Percentiles rank a stretch among this genome's conserved stretches.
phyloP scores from a whole-genome alignment of 2,888 invertebrate species.

The Agonopterix alstromeriana region DNA sequence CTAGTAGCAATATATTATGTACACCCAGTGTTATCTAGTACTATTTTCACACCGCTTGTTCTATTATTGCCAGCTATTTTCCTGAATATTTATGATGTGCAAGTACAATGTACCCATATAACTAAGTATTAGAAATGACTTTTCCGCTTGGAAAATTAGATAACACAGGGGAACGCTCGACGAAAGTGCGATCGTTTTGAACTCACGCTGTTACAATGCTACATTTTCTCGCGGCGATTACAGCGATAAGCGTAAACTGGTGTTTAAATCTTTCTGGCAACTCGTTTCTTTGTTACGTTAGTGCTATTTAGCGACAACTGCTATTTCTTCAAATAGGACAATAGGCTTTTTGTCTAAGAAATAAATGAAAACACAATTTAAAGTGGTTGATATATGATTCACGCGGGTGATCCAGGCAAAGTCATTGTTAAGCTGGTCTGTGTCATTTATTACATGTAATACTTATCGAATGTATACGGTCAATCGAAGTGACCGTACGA shows the following conservation, averaged over 20 bases:
- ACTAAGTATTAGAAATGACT: constrained; percentile 18
- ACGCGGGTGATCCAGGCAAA: constrained; percentile 27
- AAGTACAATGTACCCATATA: too few species aligned
- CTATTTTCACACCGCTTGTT: constrained; percentile 1
- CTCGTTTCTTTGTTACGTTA: constrained; percentile 49
- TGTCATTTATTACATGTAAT: constrained; percentile 18
- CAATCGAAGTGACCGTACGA: constrained; percentile 17
- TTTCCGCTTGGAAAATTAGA: constrained; percentile 39
- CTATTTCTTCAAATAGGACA: constrained; percentile 46
- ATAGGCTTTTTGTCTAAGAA: constrained; percentile 52
- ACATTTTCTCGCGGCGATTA: constrained; percentile 43
- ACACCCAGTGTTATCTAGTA: not conserved
- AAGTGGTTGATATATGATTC: constrained; percentile 26
- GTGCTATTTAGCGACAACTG: constrained; percentile 44
- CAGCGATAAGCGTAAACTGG: constrained; percentile 46
- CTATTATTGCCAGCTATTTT: not conserved
- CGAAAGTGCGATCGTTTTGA: constrained; percentile 46
- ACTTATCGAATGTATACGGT: constrained; percentile 25
- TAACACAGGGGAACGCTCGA: constrained; percentile 34
- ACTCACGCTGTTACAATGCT: constrained; percentile 46
- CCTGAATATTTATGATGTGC: not conserved
- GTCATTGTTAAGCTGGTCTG: constrained; percentile 16
- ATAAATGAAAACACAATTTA: constrained; percentile 23
- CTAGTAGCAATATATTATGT: not conserved
- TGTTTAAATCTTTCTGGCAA: constrained; percentile 49